Evolutionary conservation across 2,113 vertebrate genomes (phyloP), one percentile per base, ranked within the genome.

Genomic region (Paramisgurnus dabryanus): DNA sequence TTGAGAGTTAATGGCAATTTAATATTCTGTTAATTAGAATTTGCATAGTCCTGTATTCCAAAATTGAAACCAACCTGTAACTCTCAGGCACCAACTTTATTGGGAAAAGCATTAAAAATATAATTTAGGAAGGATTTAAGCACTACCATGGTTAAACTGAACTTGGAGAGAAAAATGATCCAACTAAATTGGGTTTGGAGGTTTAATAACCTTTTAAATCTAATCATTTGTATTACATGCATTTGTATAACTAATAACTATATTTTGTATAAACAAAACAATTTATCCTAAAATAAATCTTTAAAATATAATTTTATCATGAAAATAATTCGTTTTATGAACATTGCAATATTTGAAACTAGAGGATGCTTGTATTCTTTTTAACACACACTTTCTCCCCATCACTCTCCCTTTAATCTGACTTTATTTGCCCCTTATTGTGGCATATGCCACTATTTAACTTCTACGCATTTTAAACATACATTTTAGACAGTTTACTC

Each of bases 11-110:
- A 34, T 40, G 45, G 45, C 34, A 76, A 53, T 80, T 81, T 81
- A 78, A 82, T 72, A 77, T 68, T 17, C 12, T n/a, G 47, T 78
- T 84, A 85, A 87, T 87, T 87, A 88, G 78, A 81, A 60, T 64
- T 7, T 61, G 66, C 41, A 53, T 39, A 18, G 41, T 75, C 69
- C 4, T 58, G 71, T 61, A 47, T n/a, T 61, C 22, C 27, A 58
- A 66, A 76, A 76, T 53, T 41, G 2, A 45, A 60, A 61, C 40
- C 57, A 74, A 61, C 12, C 40, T 69, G 12, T 50, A 45, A 45
- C 10, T 15, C n/a, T n/a, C 13, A 5, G 34, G 6, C n/a, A 74
- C 55, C 18, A n/a, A 57, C 27, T 53, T 53, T 53, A 53, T 34
- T 34, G 27, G 27, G 12, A 5, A 4, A 53, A 4, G 3, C 49